Percentiles rank a stretch among this genome's conserved stretches.
Evolutionary conservation across 2,888 invertebrate genomes (phyloP).

Genomic region (Microctonus hyperodae): DNA sequence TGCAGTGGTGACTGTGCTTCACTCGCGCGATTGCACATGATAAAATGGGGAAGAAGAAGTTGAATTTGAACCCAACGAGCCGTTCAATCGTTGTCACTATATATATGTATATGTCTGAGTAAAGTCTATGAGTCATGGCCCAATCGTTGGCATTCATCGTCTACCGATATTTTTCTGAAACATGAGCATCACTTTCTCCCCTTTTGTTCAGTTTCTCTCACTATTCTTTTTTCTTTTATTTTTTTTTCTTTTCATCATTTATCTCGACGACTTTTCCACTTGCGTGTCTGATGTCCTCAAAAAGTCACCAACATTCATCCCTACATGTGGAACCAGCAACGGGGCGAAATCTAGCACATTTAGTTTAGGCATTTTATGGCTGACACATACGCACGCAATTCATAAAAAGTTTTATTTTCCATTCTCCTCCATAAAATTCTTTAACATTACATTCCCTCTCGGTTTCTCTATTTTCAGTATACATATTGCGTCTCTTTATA

Average conservation of each 20-base stretch:
- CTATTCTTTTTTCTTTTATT: background rate
- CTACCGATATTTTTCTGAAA: conserved; percentile 2
- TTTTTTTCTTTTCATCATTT: background rate
- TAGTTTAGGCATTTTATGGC: conserved; percentile 24
- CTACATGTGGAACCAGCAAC: conserved; percentile 25
- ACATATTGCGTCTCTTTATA: background rate
- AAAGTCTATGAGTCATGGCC: conserved; percentile 41
- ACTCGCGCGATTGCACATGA: conserved; percentile 24
- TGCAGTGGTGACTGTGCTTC: background rate
- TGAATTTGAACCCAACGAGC: conserved; percentile 39
- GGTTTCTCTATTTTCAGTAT: background rate
- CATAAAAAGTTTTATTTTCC: background rate
- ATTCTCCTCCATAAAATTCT: background rate
- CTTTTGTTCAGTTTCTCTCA: conserved; percentile 11
- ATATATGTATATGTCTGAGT: too few relatives aligned
- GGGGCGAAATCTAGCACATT: conserved; percentile 17
- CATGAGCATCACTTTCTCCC: conserved; percentile 15
- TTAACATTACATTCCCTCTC: too few relatives aligned
- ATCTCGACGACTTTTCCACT: conserved; percentile 14
- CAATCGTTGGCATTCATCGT: conserved; percentile 42
- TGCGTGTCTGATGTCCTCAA: background rate
- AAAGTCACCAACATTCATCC: conserved; percentile 1
- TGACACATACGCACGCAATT: background rate
- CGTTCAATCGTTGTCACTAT: conserved; percentile 37
- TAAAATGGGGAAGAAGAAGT: conserved; percentile 32